A percentile compares a stretch with the other conserved stretches of the same genome.
Evolutionary conservation across 2,888 invertebrate genomes (phyloP).

Genomic region (Prenolepis imparis): DNA sequence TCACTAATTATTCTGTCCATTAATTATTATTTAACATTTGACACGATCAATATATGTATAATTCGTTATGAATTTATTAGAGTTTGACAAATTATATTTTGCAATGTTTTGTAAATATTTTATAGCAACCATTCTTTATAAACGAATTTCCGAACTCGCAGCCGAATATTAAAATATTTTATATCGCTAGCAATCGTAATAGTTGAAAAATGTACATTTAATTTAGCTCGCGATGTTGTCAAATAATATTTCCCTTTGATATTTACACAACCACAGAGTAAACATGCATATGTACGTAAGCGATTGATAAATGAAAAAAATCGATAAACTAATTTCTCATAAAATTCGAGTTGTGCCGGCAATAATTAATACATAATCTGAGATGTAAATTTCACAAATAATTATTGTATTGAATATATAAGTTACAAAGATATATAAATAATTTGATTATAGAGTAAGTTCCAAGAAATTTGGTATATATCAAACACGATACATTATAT

Average conservation of each 20-base stretch:
- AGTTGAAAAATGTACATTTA: constrained; percentile 35
- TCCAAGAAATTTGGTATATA: not conserved
- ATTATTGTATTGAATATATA: not conserved
- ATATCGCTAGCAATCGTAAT: not conserved
- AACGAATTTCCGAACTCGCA: not conserved
- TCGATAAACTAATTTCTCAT: not conserved
- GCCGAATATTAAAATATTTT: constrained; percentile 7
- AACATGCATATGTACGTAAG: not conserved
- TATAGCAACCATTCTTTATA: not conserved
- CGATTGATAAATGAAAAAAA: not conserved
- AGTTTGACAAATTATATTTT: not conserved
- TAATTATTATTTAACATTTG: constrained; percentile 3
- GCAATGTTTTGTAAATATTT: not conserved
- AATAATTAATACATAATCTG: not conserved
- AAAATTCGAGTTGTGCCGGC: not conserved
- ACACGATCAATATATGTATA: not conserved
- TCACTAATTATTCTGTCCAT: not conserved
- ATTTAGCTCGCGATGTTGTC: not conserved
- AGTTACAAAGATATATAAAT: not conserved
- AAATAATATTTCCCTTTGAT: constrained; percentile 31
- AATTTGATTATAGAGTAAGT: not conserved
- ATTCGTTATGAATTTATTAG: not conserved
- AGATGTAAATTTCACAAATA: not conserved
- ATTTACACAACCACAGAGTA: not conserved
- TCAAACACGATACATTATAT: not conserved